Evolutionary conservation across 2,888 invertebrate genomes (phyloP).

Genomic region (Dolichopus griseipennis): DNA sequence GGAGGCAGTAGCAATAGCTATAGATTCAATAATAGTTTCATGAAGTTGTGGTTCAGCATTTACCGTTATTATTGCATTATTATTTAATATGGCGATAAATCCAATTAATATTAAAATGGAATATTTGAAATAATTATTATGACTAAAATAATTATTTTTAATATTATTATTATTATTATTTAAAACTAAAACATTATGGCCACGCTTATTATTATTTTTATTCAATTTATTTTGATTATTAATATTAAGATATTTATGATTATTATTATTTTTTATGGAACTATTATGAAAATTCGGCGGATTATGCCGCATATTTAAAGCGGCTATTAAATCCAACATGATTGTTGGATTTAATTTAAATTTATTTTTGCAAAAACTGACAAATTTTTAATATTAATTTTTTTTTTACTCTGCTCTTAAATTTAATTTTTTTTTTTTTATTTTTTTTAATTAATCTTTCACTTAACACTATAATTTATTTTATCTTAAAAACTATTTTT

Average conservation of each 20-base stretch:
- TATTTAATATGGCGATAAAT: neutral
- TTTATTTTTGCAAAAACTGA: neutral
- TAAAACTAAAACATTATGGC: constrained; percentile 14
- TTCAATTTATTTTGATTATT: neutral
- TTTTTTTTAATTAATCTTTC: neutral
- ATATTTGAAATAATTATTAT: neutral
- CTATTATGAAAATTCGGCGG: constrained; percentile 6
- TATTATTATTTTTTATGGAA: neutral
- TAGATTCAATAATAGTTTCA: neutral
- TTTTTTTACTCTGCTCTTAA: neutral
- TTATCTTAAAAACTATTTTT: too few species aligned
- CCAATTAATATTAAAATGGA: neutral
- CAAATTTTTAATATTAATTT: too few species aligned
- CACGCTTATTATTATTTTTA: constrained; percentile 7
- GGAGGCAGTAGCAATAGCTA: neutral
- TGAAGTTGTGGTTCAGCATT: neutral
- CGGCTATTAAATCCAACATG: constrained; percentile 20
- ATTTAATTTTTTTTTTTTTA: neutral
- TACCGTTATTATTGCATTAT: neutral
- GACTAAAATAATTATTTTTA: neutral
- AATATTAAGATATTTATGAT: neutral
- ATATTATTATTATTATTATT: constrained; percentile 16
- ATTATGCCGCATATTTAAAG: constrained; percentile 19
- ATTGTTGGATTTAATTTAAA: constrained; percentile 13
- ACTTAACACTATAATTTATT: neutral